These are phyloP conservation scores for Brachyhypopomus gauderio DNA, from an alignment of 2,113 vertebrate species.

Conservation along the genomic window DNA sequence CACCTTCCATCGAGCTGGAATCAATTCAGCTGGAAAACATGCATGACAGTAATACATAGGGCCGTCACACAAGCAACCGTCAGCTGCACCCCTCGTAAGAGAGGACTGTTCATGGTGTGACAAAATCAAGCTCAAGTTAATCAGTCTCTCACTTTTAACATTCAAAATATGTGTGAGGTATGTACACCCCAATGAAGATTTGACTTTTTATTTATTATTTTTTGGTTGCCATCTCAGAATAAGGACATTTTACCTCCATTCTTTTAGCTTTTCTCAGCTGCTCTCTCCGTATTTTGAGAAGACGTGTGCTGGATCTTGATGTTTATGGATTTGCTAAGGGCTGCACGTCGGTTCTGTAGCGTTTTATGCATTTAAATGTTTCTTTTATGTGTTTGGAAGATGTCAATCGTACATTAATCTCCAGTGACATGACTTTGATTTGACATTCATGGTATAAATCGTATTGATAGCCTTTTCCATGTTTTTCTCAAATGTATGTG, in stretches of 20 bases:
- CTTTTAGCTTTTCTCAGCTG: background rate
- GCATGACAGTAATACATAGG: constrained; percentile 51
- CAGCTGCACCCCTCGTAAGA: no score
- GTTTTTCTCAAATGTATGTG: background rate
- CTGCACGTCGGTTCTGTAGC: background rate
- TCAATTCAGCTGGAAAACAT: constrained; percentile 62
- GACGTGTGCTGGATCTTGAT: background rate
- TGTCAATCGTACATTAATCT: background rate
- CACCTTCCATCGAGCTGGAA: constrained; percentile 59
- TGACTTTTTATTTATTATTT: no score
- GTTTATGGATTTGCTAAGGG: constrained; percentile 6
- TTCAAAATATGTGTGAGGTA: background rate
- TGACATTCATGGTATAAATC: background rate
- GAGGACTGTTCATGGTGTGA: background rate
- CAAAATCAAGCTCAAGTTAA: background rate
- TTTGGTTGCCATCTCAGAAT: no score
- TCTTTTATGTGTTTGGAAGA: background rate
- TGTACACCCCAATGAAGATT: background rate
- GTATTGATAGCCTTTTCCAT: background rate
- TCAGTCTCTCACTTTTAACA: background rate
- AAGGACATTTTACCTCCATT: no score
- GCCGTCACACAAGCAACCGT: background rate
- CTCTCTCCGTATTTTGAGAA: background rate
- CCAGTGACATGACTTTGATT: background rate
- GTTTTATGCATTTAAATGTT: background rate